Evolutionary conservation across 2,888 invertebrate species (phyloP).

Genomic region (Erebia epiphron): DNA sequence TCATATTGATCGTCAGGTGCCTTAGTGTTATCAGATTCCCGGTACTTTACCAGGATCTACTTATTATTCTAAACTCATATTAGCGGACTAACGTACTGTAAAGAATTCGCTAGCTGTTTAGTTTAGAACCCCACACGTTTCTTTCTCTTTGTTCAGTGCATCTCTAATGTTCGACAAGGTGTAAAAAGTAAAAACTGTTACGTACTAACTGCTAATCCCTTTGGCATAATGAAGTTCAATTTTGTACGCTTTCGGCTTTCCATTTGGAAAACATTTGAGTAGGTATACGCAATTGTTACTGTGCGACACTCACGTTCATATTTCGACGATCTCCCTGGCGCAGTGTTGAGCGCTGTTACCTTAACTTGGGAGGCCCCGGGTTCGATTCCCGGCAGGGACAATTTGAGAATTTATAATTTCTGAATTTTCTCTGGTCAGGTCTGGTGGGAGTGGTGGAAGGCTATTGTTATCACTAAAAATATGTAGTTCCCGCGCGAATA

Average conservation of each 20-base stretch:
- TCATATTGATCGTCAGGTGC: not conserved
- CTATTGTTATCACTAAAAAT: too few species aligned
- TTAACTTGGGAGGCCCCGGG: too few species aligned
- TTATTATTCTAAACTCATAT: conserved; percentile 5
- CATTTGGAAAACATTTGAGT: conserved; percentile 11
- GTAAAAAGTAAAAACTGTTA: conserved; percentile 30
- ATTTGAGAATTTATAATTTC: too few species aligned
- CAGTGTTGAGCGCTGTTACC: too few species aligned
- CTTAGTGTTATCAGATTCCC: not conserved
- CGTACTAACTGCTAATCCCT: conserved; percentile 34
- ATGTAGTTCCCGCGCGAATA: too few species aligned
- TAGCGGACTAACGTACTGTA: not conserved
- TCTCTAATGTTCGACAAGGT: conserved; percentile 13
- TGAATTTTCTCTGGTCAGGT: too few species aligned
- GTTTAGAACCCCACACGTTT: not conserved
- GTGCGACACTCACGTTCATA: not conserved
- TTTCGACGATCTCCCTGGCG: too few species aligned
- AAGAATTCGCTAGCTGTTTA: not conserved
- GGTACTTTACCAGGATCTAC: not conserved
- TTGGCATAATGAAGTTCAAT: conserved; percentile 26
- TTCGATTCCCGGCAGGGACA: too few species aligned
- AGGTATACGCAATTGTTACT: not conserved
- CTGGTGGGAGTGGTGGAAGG: too few species aligned
- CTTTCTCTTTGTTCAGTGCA: not conserved
- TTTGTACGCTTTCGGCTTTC: conserved; percentile 42